Conservation (phyloP, 2,797 vertebrate species). For the Halcyon smyrnensis region DNA sequence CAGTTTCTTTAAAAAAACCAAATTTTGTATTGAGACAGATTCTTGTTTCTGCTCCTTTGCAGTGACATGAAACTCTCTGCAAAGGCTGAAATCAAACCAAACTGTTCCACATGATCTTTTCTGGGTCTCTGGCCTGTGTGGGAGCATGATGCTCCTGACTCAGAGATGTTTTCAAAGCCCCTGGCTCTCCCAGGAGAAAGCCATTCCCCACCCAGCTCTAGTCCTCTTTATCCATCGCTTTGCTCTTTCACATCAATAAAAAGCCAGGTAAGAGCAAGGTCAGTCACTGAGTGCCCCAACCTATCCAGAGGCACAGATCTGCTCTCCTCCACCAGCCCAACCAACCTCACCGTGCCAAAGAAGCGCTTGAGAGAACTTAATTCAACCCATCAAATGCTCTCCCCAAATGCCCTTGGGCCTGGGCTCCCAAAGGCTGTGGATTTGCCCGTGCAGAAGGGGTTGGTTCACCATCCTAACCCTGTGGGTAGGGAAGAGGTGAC, state of each 20-base stretch:
- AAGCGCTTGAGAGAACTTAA: not conserved
- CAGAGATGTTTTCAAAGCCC: not conserved
- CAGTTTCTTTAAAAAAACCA: not conserved
- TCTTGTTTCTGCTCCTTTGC: not conserved
- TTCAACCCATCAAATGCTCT: not conserved
- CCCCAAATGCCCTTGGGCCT: not conserved
- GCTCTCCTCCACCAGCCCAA: not conserved
- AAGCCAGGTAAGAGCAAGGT: not conserved
- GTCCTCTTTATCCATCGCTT: not conserved
- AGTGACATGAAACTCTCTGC: not conserved
- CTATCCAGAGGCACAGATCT: not conserved
- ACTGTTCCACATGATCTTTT: not conserved
- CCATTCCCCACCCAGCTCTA: not conserved
- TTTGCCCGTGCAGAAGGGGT: not conserved
- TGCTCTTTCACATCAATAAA: not conserved
- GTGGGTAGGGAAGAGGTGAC: not conserved
- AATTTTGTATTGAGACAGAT: not conserved
- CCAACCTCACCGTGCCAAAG: not conserved
- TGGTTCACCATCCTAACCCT: not conserved
- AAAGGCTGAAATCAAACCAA: not conserved
- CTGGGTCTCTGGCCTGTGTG: not conserved
- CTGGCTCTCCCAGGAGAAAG: not conserved
- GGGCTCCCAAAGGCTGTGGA: not conserved
- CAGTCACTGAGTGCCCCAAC: rapidly evolving
- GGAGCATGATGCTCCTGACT: not conserved